Base-by-base conservation (phyloP, 53 echinoderm and acorn worm genomes). In the Stichopus horrens region DNA sequence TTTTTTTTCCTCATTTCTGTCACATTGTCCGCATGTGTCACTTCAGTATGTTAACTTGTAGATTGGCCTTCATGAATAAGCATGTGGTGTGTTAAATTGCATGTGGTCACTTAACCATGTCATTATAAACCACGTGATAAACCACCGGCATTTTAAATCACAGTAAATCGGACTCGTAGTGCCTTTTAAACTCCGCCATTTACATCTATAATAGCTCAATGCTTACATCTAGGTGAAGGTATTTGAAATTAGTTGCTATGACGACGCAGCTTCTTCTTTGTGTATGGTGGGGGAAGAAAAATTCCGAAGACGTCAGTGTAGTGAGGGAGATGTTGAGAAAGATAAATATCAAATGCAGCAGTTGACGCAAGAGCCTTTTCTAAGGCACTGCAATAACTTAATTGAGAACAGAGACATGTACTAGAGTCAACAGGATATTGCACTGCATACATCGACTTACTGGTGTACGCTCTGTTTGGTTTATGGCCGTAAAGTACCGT, bases 261-360 rank as follows among this genome's bases (percentile, higher is more conserved):
- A 20, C 71, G 19, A 71, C 14, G 18, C 71, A 16, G 71, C 18
- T 71, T 63, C 37, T 37, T 37, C 37, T 37, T 37, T 63, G 7
- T 63, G 10, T 16, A 63, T 9, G 71, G 18, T 71, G 71, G 14
- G 71, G 71, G 21, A 71, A 71, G 19, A 13, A 71, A 71, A 37
- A 37, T 37, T 37, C 63, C 63, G 63, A 71, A n/a, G 71, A 6
- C 71, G 81, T 81, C 81, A 81, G 9, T 81, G 58, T 58, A 81
- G 58, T 58, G 81, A n/a, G 57, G 81, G 56, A 81, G 57, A 21
- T 22, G 57, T 55, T 5, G 5, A 81, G 81, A 54, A 21, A 56
- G 81, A 58, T 81, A 58, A 81, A 81, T 81, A 81, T 81, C 19
- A 55, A 21, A 20, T 55, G 7, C 56, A 16, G 2, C 57, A 22